These are phyloP conservation scores for Nixonia krombeini DNA, from an alignment of 1,140 invertebrate species.

Conservation along the genomic window DNA sequence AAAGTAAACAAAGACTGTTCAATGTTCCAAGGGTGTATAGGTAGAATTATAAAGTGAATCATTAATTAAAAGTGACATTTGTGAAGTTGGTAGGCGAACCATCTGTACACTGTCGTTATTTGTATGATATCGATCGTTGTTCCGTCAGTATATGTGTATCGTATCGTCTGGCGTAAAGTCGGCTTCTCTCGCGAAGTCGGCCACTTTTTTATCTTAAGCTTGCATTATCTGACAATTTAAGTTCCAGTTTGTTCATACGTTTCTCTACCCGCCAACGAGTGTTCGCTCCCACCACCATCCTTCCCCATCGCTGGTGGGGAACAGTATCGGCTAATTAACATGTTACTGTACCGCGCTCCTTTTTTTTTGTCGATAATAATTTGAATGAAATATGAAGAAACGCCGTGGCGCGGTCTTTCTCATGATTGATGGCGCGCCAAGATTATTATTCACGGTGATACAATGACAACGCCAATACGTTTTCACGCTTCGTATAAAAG, in stretches of 20 bases:
- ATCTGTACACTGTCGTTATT: conserved; percentile 49
- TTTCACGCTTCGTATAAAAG: conserved; percentile 15
- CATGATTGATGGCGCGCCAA: conserved; percentile 24
- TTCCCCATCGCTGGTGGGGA: no score
- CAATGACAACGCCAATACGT: conserved; percentile 3
- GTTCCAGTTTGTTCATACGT: neutral
- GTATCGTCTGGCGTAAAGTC: conserved; percentile 43
- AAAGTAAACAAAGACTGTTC: conserved; percentile 57
- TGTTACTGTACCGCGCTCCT: neutral
- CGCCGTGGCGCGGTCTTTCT: neutral
- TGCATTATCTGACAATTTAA: conserved; percentile 37
- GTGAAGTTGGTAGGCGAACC: conserved; percentile 41
- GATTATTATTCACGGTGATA: conserved; percentile 8
- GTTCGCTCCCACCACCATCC: no score
- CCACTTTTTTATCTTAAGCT: conserved; percentile 29
- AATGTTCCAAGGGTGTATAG: conserved; percentile 57
- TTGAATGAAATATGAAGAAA: conserved; percentile 28
- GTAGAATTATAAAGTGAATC: conserved; percentile 45
- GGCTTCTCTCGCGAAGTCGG: conserved; percentile 32
- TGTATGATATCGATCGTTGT: conserved; percentile 52
- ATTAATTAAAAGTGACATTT: conserved; percentile 45
- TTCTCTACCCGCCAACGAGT: no score
- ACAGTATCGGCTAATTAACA: no score
- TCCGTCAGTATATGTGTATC: conserved; percentile 43
- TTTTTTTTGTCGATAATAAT: neutral